A percentile compares a stretch with the other conserved stretches of the same genome.
Evolutionary conservation across 2,113 vertebrate genomes (phyloP).

Genomic region (Lophius piscatorius): DNA sequence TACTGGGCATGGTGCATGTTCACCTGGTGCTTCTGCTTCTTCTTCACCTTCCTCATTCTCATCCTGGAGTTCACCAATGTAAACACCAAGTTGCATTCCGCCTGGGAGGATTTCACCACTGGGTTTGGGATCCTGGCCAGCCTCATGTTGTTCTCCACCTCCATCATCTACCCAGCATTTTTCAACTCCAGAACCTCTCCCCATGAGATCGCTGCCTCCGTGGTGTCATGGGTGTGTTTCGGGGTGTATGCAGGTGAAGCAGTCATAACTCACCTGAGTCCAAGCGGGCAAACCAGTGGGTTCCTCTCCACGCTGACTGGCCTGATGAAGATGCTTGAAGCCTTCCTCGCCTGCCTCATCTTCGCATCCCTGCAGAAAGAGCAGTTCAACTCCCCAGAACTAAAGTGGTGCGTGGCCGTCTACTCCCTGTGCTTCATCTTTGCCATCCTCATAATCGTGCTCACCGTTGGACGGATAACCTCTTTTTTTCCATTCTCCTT

Average conservation of each 20-base stretch:
- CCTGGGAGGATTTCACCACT: slow-evolving; percentile 89
- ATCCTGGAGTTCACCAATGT: slow-evolving; percentile 83
- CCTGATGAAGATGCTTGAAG: slow-evolving; percentile 88
- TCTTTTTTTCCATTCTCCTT: slow-evolving; percentile 71
- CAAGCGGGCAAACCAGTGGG: slow-evolving; percentile 79
- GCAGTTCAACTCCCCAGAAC: rapidly evolving
- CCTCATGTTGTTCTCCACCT: slow-evolving; percentile 83
- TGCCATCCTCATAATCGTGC: slow-evolving; percentile 81
- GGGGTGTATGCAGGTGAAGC: slow-evolving; percentile 79
- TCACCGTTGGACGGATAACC: slow-evolving; percentile 75
- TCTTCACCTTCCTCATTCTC: slow-evolving; percentile 80
- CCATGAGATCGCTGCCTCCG: slow-evolving; percentile 74
- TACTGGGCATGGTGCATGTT: slow-evolving; percentile 89
- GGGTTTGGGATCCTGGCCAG: slow-evolving; percentile 85
- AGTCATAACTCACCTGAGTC: slow-evolving; percentile 75
- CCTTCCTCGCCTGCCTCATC: slow-evolving; percentile 86
- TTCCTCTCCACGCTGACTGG: slow-evolving; percentile 87
- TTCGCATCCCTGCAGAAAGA: slow-evolving; percentile 77
- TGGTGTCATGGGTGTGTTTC: slow-evolving; percentile 82
- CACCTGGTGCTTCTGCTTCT: slow-evolving; percentile 87
- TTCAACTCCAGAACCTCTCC: slow-evolving; percentile 40
- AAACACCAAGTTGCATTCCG: slow-evolving; percentile 73
- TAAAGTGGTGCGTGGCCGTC: slow-evolving; percentile 86
- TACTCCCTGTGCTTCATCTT: slow-evolving; percentile 88
- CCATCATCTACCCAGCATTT: slow-evolving; percentile 83